Conservation (phyloP, 2,113 vertebrate genomes). For the Athene noctua region DNA sequence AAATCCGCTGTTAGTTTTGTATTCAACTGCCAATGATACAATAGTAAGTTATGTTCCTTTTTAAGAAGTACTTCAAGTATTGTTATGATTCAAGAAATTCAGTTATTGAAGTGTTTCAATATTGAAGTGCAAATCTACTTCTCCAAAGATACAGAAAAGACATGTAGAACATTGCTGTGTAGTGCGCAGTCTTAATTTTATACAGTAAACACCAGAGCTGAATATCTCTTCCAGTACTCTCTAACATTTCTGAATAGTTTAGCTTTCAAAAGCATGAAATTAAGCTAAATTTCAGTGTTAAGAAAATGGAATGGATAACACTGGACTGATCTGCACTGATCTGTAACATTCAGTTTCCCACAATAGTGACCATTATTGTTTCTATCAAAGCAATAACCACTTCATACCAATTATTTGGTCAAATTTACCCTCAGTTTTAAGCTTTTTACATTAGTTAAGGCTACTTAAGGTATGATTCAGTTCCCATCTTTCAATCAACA, state of each 20-base stretch:
- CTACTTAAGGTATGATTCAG: not conserved
- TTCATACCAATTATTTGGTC: not conserved
- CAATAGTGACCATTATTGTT: not conserved
- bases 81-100: not conserved
- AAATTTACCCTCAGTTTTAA: not conserved
- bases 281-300: not conserved
- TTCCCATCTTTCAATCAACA: not conserved
- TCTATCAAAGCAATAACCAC: not conserved
- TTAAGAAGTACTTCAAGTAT: not conserved
- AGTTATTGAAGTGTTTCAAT: not conserved
- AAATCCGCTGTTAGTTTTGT: not conserved
- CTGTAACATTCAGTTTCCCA: not conserved
- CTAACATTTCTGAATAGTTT: not conserved
- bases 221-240: not conserved
- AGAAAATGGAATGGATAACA: no score
- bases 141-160: not conserved
- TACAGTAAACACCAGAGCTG: not conserved
- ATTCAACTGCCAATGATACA: not conserved
- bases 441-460: not conserved
- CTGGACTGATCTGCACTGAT: no score
- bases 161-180: not conserved
- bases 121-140: not conserved
- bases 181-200: not conserved
- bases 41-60: not conserved
- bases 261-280: not conserved